These are phyloP conservation scores for Galaxea fascicularis DNA, from an alignment of 92 coral and sea anemone species.

Conservation along the genomic window DNA sequence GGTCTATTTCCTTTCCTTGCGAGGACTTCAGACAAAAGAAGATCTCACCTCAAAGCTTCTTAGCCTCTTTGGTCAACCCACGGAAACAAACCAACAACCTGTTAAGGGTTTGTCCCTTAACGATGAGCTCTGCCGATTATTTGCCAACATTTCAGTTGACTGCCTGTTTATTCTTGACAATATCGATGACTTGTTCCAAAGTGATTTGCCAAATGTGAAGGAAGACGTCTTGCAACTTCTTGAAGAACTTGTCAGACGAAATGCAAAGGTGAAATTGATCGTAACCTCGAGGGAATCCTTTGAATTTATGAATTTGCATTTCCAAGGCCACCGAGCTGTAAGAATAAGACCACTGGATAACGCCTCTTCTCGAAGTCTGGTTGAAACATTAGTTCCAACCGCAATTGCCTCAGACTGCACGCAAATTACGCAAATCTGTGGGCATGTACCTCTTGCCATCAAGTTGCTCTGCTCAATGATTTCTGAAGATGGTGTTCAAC, in stretches of 20 bases:
- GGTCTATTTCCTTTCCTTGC: constrained; percentile 37
- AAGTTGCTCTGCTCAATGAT: constrained; percentile 32
- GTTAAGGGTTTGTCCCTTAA: neutral
- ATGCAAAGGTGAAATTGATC: neutral
- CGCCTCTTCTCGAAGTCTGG: neutral
- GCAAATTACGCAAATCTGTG: constrained; percentile 24
- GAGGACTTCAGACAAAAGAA: constrained; percentile 25
- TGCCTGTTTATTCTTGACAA: constrained; percentile 47
- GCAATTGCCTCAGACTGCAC: neutral
- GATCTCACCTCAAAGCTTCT: constrained; percentile 42
- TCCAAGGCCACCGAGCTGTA: constrained; percentile 15
- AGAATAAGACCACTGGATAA: constrained; percentile 39
- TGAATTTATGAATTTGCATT: constrained; percentile 21
- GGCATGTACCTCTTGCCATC: constrained; percentile 53
- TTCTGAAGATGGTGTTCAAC: neutral
- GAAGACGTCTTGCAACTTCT: constrained; percentile 23
- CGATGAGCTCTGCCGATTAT: constrained; percentile 28
- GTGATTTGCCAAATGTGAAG: constrained; percentile 18
- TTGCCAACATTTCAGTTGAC: neutral
- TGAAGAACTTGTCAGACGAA: constrained; percentile 27
- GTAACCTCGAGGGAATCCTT: constrained; percentile 48
- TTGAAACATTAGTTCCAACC: constrained; percentile 8
- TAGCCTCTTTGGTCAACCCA: neutral
- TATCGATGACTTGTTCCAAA: constrained; percentile 45
- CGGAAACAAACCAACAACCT: neutral